Percentiles rank a stretch among this genome's conserved stretches.
Conservation (phyloP, 2,888 invertebrate species). For the Meandrusa payeni region DNA sequence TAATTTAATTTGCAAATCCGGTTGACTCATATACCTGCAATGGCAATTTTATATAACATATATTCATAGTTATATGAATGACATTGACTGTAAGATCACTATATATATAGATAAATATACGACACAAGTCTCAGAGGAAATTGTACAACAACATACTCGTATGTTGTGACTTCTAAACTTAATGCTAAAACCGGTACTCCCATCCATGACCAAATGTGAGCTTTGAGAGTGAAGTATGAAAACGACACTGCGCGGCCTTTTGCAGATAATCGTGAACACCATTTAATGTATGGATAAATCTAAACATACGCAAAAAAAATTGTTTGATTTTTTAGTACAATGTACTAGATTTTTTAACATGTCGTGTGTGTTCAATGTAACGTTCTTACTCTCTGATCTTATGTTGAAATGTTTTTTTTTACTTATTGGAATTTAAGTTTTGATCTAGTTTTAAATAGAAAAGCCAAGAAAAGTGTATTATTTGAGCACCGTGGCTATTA, state of each 20-base stretch:
- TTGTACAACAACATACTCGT: conserved; percentile 16
- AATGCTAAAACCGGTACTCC: conserved; percentile 18
- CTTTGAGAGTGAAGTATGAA: conserved; percentile 13
- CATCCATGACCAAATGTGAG: conserved; percentile 20
- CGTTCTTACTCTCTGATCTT: too few relatives aligned
- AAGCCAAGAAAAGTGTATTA: too few relatives aligned
- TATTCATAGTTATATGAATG: conserved; percentile 1
- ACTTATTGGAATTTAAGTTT: too few relatives aligned
- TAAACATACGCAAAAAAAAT: too few relatives aligned
- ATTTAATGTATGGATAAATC: too few relatives aligned
- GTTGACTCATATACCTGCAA: conserved; percentile 5
- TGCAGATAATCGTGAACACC: not conserved
- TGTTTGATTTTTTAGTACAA: too few relatives aligned
- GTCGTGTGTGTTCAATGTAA: too few relatives aligned
- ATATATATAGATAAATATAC: not conserved
- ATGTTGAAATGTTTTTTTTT: too few relatives aligned
- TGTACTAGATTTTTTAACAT: too few relatives aligned
- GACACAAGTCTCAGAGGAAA: conserved; percentile 8
- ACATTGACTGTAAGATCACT: conserved; percentile 7
- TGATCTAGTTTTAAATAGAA: too few relatives aligned
- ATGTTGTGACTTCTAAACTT: conserved; percentile 17
- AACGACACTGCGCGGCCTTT: conserved; percentile 8
- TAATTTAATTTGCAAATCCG: conserved; percentile 6
- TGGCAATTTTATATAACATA: not conserved
- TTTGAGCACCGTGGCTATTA: too few relatives aligned